These are phyloP conservation scores for Melanerpes formicivorus DNA, from an alignment of 2,113 vertebrate genomes.

Conservation along the genomic window DNA sequence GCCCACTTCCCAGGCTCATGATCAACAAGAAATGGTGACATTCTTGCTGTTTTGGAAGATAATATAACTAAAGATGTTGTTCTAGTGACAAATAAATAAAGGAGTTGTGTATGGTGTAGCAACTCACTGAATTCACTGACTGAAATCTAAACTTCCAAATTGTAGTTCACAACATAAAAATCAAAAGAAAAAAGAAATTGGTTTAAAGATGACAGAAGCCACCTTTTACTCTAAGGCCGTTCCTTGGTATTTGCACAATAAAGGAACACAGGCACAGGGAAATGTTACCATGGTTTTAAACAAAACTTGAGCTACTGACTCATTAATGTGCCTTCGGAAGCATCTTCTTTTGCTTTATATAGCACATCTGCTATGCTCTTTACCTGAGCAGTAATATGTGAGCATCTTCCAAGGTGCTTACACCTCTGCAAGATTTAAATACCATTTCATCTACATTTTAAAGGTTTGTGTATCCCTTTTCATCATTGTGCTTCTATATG, in stretches of 20 bases:
- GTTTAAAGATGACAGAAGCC: not conserved
- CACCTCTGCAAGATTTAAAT: not conserved
- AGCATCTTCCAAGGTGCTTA: not conserved
- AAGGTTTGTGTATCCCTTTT: not conserved
- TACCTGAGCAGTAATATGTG: not conserved
- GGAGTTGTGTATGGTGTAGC: not conserved
- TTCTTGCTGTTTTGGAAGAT: not conserved
- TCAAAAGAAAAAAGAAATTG: not conserved
- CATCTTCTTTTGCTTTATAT: not conserved
- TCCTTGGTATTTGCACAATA: not conserved
- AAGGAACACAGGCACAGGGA: not conserved
- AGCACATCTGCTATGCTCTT: not conserved
- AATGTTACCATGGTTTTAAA: not conserved
- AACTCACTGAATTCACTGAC: accelerated
- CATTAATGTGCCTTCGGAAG: not conserved
- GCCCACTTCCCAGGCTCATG: not conserved
- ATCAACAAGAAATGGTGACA: not conserved
- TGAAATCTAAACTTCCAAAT: not conserved
- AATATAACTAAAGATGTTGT: not conserved
- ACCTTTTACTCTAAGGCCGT: not conserved
- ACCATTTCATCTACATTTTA: not conserved
- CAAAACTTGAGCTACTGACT: not conserved
- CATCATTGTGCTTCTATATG: not conserved
- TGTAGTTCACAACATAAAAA: not conserved
- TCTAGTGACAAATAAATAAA: not conserved